Percentiles rank a stretch among this genome's conserved stretches.
These are phyloP conservation scores for Hippopotamyrus pictus DNA, from an alignment of 2,797 vertebrate genomes.

Conservation along the genomic window DNA sequence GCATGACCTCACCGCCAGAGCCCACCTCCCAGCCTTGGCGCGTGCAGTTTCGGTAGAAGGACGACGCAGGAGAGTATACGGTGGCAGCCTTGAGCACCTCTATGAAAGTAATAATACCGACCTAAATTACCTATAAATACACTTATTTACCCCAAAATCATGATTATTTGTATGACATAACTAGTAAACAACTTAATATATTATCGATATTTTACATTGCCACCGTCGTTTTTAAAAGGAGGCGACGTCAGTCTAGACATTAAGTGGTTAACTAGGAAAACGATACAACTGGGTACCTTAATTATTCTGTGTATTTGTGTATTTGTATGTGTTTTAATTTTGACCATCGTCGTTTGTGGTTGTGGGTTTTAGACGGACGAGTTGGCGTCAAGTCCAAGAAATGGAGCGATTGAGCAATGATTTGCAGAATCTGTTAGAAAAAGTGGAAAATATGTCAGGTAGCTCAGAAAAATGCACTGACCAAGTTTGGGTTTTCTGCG, in stretches of 20 bases:
- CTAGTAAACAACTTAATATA: not conserved
- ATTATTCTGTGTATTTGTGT: not conserved
- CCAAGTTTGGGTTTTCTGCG: not conserved
- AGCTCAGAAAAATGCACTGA: not conserved
- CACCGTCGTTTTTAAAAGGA: not conserved
- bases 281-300: not conserved
- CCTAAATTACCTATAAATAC: not conserved
- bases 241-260: not conserved
- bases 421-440: conserved; percentile 55
- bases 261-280: not conserved
- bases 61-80: too few relatives aligned
- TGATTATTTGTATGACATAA: not conserved
- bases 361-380: conserved; percentile 49
- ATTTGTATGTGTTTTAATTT: not conserved
- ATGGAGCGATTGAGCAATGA: conserved; percentile 42
- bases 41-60: not conserved
- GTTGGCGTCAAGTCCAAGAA: conserved; percentile 19
- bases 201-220: not conserved
- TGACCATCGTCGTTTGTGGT: not conserved
- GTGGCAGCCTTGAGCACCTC: not conserved
- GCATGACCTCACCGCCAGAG: not conserved
- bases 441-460: conserved; percentile 56
- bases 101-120: not conserved
- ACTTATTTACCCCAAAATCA: not conserved
- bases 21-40: not conserved